These are phyloP conservation scores for Gymnoscopelus braueri DNA, from an alignment of 2,797 vertebrate genomes.

Conservation along the genomic window DNA sequence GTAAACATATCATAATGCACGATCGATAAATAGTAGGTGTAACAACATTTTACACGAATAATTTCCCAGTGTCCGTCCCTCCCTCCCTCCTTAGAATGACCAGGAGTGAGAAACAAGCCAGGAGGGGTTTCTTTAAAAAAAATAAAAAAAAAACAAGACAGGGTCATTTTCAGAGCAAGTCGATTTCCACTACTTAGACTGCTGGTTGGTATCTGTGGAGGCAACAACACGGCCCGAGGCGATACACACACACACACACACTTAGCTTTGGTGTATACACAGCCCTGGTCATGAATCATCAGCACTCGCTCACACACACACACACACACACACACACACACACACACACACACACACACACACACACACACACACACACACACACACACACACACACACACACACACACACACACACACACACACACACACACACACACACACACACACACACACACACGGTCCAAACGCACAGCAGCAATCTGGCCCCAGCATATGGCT, in stretches of 20 bases:
- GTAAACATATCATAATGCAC: no score
- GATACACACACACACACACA: slow-evolving; percentile 49
- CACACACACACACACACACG: slow-evolving; percentile 29
- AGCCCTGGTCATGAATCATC: slow-evolving; percentile 74
- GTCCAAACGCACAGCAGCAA: slow-evolving; percentile 70
- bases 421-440: neutral
- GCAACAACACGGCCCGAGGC: slow-evolving; percentile 65
- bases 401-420: no score
- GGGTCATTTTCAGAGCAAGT: slow-evolving; percentile 32
- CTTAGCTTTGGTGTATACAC: slow-evolving; percentile 62
- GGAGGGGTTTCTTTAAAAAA: neutral
- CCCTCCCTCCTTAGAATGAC: neutral
- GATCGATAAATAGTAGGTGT: no score
- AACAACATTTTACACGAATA: no score
- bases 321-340: no score
- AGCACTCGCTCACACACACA: slow-evolving; percentile 49
- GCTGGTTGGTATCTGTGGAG: slow-evolving; percentile 50
- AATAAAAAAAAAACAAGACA: slow-evolving; percentile 28
- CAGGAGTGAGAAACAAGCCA: slow-evolving; percentile 32
- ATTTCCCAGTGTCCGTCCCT: no score
- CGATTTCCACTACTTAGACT: slow-evolving; percentile 41
- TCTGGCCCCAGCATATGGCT: slow-evolving; percentile 18
- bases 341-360: no score
- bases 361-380: no score
- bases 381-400: no score